Conservation (phyloP, 2,113 vertebrate species). For the Laticauda laticaudata region DNA sequence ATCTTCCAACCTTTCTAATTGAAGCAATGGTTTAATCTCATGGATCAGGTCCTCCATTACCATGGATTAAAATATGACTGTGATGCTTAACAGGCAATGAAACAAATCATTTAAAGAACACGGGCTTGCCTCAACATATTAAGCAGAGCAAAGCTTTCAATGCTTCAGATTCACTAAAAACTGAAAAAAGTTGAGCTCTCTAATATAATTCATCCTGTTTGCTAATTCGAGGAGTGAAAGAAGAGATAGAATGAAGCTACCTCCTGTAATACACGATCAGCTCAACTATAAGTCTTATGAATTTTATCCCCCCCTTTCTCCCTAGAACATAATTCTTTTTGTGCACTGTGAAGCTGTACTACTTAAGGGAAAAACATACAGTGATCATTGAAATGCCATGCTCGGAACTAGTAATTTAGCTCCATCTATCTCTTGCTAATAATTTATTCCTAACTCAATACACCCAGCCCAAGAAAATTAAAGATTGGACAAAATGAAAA, state of each 20-base stretch:
- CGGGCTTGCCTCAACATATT: conserved; percentile 23
- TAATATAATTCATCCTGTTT: conserved; percentile 13
- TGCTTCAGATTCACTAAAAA: conserved; percentile 13
- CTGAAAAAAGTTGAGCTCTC: conserved; percentile 25
- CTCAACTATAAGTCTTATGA: not conserved
- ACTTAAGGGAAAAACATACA: not conserved
- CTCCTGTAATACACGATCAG: not conserved
- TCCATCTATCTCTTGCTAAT: not conserved
- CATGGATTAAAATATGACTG: conserved; percentile 34
- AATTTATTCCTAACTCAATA: not conserved
- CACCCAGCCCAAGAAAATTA: not conserved
- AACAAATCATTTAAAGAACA: conserved; percentile 42
- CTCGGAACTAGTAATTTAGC: not conserved
- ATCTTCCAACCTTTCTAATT: conserved; percentile 25
- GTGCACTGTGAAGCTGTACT: not conserved
- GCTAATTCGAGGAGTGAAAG: conserved; percentile 21
- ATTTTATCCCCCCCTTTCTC: not conserved
- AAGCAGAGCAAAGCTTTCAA: conserved; percentile 40
- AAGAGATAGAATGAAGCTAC: not conserved
- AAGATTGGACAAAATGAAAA: not conserved
- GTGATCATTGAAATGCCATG: not conserved
- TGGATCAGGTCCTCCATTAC: conserved; percentile 24
- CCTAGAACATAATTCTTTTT: not conserved
- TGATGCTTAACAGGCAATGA: conserved; percentile 37
- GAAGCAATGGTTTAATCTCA: conserved; percentile 34